These are phyloP conservation scores for Mastacembelus armatus DNA, from an alignment of 2,797 vertebrate species.

Conservation along the genomic window DNA sequence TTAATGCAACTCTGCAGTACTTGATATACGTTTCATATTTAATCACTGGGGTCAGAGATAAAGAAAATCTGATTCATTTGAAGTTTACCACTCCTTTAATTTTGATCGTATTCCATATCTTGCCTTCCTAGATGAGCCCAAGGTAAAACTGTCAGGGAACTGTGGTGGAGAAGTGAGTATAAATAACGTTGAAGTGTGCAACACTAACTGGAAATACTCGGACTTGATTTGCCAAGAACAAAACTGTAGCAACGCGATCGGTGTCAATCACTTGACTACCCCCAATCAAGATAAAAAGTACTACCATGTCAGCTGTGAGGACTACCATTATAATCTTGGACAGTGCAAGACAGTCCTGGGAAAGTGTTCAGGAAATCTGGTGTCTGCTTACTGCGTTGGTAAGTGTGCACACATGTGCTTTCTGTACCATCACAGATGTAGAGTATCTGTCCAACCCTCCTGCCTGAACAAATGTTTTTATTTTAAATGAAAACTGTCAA, in stretches of 20 bases:
- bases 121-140: conserved; percentile 28
- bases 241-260: conserved; percentile 4
- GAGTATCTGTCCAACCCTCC: not conserved
- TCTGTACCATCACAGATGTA: not conserved
- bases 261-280: accelerated
- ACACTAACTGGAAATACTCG: not conserved
- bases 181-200: not conserved
- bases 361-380: accelerated
- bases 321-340: conserved; percentile 27
- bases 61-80: not conserved
- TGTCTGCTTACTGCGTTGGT: conserved; percentile 69
- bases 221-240: conserved; percentile 48
- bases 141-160: accelerated
- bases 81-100: not conserved
- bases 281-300: accelerated
- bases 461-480: not conserved
- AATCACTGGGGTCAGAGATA: not conserved
- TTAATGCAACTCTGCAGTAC: too few relatives aligned
- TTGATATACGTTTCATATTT: too few relatives aligned
- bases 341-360: conserved; percentile 56
- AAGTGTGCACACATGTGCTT: conserved; percentile 16
- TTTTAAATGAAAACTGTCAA: not conserved
- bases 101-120: not conserved
- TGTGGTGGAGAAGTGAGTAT: conserved; percentile 62
- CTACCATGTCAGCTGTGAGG: conserved; percentile 53